Evolutionary conservation across 2,113 vertebrate genomes (phyloP).

Genomic region (Merops nubicus): DNA sequence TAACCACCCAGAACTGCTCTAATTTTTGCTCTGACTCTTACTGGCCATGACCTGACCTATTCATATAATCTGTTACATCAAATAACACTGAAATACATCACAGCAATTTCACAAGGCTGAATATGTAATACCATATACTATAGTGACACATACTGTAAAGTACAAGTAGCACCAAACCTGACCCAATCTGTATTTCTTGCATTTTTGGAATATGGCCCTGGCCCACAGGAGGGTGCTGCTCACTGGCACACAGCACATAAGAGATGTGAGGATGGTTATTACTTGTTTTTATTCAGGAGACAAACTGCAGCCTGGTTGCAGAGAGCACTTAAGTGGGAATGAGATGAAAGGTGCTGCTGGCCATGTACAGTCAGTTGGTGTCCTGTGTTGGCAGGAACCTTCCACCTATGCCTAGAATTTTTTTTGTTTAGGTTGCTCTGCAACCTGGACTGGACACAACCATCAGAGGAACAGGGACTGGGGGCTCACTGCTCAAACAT

Average conservation of each 20-base stretch:
- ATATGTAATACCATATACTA: rapidly evolving
- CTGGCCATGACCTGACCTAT: neutral
- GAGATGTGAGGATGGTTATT: too few species aligned
- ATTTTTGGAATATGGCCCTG: neutral
- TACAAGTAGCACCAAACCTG: neutral
- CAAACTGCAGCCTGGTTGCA: neutral
- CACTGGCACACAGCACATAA: rapidly evolving
- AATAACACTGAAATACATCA: neutral
- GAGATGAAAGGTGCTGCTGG: neutral
- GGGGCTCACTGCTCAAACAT: neutral
- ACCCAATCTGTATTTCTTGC: neutral
- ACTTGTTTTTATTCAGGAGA: too few species aligned
- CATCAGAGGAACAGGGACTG: neutral
- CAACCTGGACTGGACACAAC: neutral
- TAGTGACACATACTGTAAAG: neutral
- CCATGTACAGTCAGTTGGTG: rapidly evolving
- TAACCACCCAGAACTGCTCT: neutral
- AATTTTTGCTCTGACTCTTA: neutral
- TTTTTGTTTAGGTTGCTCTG: too few species aligned
- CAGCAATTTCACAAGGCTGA: neutral
- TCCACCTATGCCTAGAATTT: rapidly evolving
- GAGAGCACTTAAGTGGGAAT: neutral
- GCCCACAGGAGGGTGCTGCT: slow-evolving; percentile 26
- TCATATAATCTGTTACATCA: neutral
- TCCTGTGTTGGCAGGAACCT: neutral